Evolutionary conservation across 2,113 vertebrate genomes (phyloP).

Genomic region (Dasyurus viverrinus): DNA sequence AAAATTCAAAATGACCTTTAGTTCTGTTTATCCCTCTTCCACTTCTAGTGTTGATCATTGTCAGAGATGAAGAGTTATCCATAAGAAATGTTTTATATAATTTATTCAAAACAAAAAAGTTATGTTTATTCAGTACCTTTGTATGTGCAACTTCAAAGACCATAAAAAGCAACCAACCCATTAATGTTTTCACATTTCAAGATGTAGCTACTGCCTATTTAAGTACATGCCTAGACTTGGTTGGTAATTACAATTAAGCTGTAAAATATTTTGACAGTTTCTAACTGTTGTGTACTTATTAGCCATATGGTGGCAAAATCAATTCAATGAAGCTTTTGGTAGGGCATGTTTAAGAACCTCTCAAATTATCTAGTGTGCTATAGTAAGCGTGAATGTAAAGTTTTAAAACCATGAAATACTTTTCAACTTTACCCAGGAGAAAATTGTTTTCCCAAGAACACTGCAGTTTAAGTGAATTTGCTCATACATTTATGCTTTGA

Average conservation of each 20-base stretch:
- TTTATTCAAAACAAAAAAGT: constrained; percentile 64
- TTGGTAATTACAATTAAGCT: constrained; percentile 88
- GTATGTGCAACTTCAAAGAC: constrained; percentile 57
- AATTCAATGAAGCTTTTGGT: constrained; percentile 77
- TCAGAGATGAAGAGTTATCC: not conserved
- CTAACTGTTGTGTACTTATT: constrained; percentile 85
- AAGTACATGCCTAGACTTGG: constrained; percentile 85
- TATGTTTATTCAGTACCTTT: constrained; percentile 67
- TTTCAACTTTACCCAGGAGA: constrained; percentile 72
- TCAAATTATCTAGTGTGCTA: constrained; percentile 68
- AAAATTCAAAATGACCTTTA: not conserved
- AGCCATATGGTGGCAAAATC: constrained; percentile 80
- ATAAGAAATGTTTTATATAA: constrained; percentile 42
- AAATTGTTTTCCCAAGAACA: constrained; percentile 66
- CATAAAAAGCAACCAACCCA: constrained; percentile 61
- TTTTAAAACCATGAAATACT: constrained; percentile 72
- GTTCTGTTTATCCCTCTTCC: not conserved
- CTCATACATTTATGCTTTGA: constrained; percentile 75
- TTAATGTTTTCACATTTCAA: constrained; percentile 77
- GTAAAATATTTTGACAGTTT: constrained; percentile 90
- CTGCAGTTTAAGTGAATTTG: constrained; percentile 65
- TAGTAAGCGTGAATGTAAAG: constrained; percentile 74
- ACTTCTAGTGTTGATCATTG: not conserved
- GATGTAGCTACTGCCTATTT: constrained; percentile 84
- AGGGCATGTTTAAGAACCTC: constrained; percentile 77